Evolutionary conservation across 2,113 vertebrate species (phyloP).

Genomic region (Chloroceryle aenea): DNA sequence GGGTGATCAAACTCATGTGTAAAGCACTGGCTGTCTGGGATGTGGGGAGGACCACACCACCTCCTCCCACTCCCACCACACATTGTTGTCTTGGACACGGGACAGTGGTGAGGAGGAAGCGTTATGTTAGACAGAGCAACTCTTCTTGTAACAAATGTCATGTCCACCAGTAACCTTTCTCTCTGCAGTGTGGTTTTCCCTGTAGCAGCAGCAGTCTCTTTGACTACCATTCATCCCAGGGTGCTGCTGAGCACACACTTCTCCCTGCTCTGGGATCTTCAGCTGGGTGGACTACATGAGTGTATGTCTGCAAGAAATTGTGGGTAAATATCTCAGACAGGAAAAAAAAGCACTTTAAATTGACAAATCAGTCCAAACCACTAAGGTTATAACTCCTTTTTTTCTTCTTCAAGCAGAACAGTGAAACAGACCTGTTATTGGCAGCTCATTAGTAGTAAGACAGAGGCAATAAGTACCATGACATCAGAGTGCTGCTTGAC

Average conservation of each 20-base stretch:
- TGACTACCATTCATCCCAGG: background rate
- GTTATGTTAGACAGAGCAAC: background rate
- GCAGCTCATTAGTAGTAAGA: slow-evolving; percentile 77
- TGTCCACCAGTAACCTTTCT: background rate
- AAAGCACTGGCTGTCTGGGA: background rate
- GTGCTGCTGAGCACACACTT: background rate
- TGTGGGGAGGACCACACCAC: background rate
- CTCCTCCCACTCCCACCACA: background rate
- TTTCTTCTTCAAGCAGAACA: slow-evolving; percentile 68
- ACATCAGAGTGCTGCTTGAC: slow-evolving; percentile 75
- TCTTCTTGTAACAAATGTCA: rapidly evolving
- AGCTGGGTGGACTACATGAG: background rate
- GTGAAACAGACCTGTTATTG: slow-evolving; percentile 79
- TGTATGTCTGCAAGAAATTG: slow-evolving; percentile 58
- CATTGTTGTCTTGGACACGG: background rate
- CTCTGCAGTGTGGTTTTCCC: background rate
- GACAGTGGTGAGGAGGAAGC: background rate
- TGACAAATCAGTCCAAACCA: slow-evolving; percentile 79
- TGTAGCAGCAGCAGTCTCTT: background rate
- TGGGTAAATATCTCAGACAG: slow-evolving; percentile 57
- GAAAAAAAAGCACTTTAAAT: slow-evolving; percentile 53
- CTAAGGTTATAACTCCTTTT: slow-evolving; percentile 75
- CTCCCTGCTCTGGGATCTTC: background rate
- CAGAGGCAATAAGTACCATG: slow-evolving; percentile 72
- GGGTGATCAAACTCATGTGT: background rate